These are phyloP conservation scores for Osmoderma eremita DNA, from an alignment of 2,888 invertebrate genomes.

Conservation along the genomic window DNA sequence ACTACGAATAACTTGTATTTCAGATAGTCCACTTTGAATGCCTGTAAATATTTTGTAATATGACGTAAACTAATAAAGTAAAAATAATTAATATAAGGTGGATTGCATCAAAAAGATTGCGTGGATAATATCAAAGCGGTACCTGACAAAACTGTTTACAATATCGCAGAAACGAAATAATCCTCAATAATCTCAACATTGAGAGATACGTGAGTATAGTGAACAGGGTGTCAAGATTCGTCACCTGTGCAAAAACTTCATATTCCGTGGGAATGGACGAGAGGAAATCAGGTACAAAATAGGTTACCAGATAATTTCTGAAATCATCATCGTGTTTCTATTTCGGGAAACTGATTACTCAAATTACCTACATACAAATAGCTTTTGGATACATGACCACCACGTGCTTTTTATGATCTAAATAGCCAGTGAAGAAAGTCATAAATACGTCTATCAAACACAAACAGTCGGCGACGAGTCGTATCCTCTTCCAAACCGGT, in stretches of 20 bases:
- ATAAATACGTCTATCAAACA: constrained; percentile 40
- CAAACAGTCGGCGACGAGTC: constrained; percentile 31
- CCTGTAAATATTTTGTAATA: constrained; percentile 3
- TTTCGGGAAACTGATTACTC: constrained; percentile 18
- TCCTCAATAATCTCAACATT: constrained; percentile 25
- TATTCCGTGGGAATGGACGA: constrained; percentile 41
- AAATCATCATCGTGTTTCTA: constrained; percentile 19
- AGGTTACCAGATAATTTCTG: constrained; percentile 37
- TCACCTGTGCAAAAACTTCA: background rate
- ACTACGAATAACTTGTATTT: constrained; percentile 6
- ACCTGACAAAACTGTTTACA: constrained; percentile 31
- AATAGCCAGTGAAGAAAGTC: constrained; percentile 42
- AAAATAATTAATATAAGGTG: background rate
- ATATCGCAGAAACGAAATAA: constrained; percentile 33
- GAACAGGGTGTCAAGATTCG: background rate
- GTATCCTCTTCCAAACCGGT: constrained; percentile 27
- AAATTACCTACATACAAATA: constrained; percentile 37
- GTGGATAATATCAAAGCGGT: background rate
- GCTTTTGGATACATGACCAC: constrained; percentile 40
- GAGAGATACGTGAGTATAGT: constrained; percentile 26
- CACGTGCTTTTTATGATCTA: constrained; percentile 32
- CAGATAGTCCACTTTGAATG: constrained; percentile 14
- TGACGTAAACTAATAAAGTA: background rate
- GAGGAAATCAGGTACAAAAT: constrained; percentile 41
- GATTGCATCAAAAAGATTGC: background rate